Evolutionary conservation across 2,888 invertebrate genomes (phyloP).

Genomic region (Trissolcus brochymenae): DNA sequence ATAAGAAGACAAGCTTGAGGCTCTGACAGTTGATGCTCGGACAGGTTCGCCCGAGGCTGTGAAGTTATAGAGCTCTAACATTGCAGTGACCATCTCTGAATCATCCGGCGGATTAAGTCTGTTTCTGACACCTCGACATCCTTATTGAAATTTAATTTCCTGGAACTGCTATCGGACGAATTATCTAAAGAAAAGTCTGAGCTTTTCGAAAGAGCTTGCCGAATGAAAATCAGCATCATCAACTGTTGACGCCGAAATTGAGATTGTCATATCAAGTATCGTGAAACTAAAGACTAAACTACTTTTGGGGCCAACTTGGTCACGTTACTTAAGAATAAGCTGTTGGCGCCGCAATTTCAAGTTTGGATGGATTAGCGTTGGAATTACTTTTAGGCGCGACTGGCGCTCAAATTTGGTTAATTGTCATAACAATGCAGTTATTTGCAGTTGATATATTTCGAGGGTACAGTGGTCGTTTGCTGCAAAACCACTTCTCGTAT

Average conservation of each 20-base stretch:
- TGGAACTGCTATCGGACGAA: not conserved
- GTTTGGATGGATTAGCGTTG: no score
- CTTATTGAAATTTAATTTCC: conserved; percentile 62
- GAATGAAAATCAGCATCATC: no score
- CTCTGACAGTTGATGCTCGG: conserved; percentile 59
- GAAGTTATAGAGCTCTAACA: conserved; percentile 37
- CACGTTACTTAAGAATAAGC: no score
- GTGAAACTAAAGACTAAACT: no score
- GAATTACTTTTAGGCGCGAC: no score
- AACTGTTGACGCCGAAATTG: no score
- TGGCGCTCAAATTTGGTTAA: not conserved
- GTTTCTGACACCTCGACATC: conserved; percentile 59
- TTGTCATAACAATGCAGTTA: conserved; percentile 29
- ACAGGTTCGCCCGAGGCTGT: conserved; percentile 13
- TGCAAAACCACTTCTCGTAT: conserved; percentile 66
- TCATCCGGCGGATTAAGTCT: conserved; percentile 57
- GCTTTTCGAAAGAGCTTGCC: no score
- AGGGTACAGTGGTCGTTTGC: conserved; percentile 59
- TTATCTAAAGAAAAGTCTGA: no score
- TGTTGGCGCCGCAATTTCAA: no score
- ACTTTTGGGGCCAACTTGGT: no score
- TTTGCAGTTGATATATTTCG: conserved; percentile 25
- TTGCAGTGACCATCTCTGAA: conserved; percentile 60
- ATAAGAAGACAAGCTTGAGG: conserved; percentile 57
- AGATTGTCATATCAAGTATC: no score